These are phyloP conservation scores for Eueremaeus valkanovi DNA, from an alignment of 2,888 invertebrate species.

Conservation along the genomic window DNA sequence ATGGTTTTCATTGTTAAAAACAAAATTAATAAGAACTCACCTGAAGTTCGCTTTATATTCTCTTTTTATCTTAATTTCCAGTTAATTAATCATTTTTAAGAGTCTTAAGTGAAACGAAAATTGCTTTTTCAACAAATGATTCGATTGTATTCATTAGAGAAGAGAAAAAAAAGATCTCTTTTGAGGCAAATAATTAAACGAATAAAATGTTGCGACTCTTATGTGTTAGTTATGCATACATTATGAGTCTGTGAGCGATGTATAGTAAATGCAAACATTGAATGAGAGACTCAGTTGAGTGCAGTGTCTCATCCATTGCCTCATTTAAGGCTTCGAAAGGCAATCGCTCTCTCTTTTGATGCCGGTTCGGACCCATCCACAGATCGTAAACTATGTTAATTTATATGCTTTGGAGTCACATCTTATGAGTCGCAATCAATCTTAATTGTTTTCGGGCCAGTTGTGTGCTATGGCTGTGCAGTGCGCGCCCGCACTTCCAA, in stretches of 20 bases:
- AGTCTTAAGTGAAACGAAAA: not conserved
- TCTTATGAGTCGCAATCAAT: not conserved
- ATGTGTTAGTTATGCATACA: conserved; percentile 20
- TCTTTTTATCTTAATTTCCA: conserved; percentile 14
- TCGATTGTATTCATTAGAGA: not conserved
- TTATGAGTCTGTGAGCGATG: too few species aligned
- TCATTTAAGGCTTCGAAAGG: too few species aligned
- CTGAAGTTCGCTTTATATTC: not conserved
- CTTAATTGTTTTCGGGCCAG: conserved; percentile 33
- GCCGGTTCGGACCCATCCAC: too few species aligned
- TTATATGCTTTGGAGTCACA: conserved; percentile 15
- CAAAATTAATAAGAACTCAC: not conserved
- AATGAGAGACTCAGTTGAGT: too few species aligned
- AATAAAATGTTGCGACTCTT: not conserved
- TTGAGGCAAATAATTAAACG: conserved; percentile 10
- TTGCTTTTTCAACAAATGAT: conserved; percentile 11
- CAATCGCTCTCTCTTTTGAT: not conserved
- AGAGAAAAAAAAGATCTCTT: not conserved
- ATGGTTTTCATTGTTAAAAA: conserved; percentile 23
- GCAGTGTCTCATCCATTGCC: too few species aligned
- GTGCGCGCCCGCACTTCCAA: too few species aligned
- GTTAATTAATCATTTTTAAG: not conserved
- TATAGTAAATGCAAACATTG: too few species aligned
- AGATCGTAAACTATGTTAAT: conserved; percentile 30
- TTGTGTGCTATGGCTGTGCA: not conserved